These are phyloP conservation scores for Harpegnathos saltator DNA, from an alignment of 1,140 invertebrate species.

Conservation along the genomic window DNA sequence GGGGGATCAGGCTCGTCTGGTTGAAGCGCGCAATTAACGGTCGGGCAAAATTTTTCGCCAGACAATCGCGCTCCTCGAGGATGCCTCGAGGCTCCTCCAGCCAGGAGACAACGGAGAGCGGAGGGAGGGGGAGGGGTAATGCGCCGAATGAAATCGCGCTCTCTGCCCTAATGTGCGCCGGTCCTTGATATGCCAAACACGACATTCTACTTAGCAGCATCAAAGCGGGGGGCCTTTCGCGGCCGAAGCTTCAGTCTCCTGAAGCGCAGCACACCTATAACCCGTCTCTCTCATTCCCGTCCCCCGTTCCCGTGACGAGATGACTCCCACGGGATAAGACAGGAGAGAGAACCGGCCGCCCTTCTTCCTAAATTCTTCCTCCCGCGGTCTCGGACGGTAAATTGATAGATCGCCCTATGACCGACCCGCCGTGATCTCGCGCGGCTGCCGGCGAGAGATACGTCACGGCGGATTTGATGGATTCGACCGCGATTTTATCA, in stretches of 20 bases:
- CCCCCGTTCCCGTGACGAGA: constrained; percentile 28
- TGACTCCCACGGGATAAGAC: constrained; percentile 60
- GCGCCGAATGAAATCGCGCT: constrained; percentile 12
- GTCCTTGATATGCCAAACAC: constrained; percentile 82
- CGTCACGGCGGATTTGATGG: constrained; percentile 57
- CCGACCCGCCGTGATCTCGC: constrained; percentile 38
- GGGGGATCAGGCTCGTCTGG: too few relatives aligned
- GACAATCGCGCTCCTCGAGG: too few relatives aligned
- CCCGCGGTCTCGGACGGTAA: constrained; percentile 46
- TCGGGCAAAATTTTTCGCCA: too few relatives aligned
- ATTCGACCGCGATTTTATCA: constrained; percentile 50
- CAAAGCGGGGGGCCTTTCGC: constrained; percentile 31
- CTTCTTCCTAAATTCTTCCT: constrained; percentile 55
- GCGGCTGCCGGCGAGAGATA: constrained; percentile 38
- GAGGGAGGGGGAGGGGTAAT: too few relatives aligned
- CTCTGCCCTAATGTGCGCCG: constrained; percentile 17
- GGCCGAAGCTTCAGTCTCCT: constrained; percentile 25
- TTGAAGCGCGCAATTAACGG: too few relatives aligned
- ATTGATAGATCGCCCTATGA: constrained; percentile 72
- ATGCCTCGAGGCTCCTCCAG: too few relatives aligned
- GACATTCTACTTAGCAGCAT: constrained; percentile 83
- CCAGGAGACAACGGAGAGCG: too few relatives aligned
- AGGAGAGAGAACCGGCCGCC: constrained; percentile 5
- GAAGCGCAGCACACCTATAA: constrained; percentile 64
- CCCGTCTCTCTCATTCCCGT: constrained; percentile 53